These are phyloP conservation scores for Lordiphosa clarofinis DNA, from an alignment of 1,140 invertebrate genomes.

Conservation along the genomic window DNA sequence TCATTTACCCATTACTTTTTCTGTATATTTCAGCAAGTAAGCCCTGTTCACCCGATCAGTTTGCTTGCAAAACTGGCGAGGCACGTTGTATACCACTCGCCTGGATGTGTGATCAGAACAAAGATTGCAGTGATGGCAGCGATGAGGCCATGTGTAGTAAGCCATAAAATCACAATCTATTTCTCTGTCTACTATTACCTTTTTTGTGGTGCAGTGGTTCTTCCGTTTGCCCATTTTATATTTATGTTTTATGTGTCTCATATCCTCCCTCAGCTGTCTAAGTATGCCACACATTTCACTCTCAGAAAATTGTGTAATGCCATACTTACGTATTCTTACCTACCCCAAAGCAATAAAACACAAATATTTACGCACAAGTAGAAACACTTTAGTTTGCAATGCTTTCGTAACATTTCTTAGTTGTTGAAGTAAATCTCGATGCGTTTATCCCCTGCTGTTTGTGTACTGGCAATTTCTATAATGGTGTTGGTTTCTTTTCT, in stretches of 20 bases:
- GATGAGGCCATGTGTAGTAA: conserved; percentile 95
- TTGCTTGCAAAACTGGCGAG: conserved; percentile 88
- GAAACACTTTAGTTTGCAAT: conserved; percentile 43
- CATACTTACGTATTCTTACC: conserved; percentile 29
- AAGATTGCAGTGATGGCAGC: conserved; percentile 92
- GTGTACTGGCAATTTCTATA: conserved; percentile 47
- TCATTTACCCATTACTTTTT: neutral
- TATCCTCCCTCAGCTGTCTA: conserved; percentile 1
- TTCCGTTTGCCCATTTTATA: conserved; percentile 5
- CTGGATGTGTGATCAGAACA: conserved; percentile 94
- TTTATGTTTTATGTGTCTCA: conserved; percentile 6
- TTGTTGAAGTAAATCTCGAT: conserved; percentile 29
- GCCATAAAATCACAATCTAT: conserved; percentile 61
- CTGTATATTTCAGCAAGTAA: conserved; percentile 83
- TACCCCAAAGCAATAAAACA: conserved; percentile 47
- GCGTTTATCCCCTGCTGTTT: conserved; percentile 33
- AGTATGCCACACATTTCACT: conserved; percentile 34
- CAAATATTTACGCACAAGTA: conserved; percentile 56
- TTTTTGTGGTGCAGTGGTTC: conserved; percentile 23
- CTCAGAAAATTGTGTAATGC: conserved; percentile 38
- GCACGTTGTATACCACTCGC: conserved; percentile 92
- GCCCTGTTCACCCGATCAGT: conserved; percentile 90
- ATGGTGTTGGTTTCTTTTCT: conserved; percentile 59
- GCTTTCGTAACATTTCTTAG: conserved; percentile 34
- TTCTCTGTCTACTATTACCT: neutral